Conservation (phyloP, 1,140 invertebrate species). For the Sarcophaga peregrina region DNA sequence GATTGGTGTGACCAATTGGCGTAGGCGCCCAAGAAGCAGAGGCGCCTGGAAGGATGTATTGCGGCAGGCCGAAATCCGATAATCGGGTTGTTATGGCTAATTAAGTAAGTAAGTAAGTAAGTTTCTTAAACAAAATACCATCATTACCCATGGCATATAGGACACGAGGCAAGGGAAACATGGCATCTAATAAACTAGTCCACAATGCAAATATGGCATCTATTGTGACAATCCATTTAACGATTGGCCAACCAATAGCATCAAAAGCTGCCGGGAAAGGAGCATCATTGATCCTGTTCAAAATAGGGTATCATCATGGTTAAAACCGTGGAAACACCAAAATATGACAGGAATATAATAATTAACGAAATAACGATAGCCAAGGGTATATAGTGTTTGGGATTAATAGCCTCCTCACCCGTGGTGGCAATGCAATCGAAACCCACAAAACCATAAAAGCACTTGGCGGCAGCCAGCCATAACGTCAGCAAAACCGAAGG, state of each 20-base stretch:
- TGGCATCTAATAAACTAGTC: conserved; percentile 84
- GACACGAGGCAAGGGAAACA: conserved; percentile 90
- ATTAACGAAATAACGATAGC: conserved; percentile 85
- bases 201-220: conserved; percentile 85
- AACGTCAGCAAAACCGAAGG: conserved; percentile 82
- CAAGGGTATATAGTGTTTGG: conserved; percentile 86
- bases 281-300: conserved; percentile 80
- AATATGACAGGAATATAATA: conserved; percentile 85
- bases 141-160: conserved; percentile 92
- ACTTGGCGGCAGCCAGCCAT: conserved; percentile 87
- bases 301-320: conserved; percentile 95
- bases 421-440: conserved; percentile 91
- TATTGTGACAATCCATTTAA: conserved; percentile 85
- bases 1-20: too few species aligned
- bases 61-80: too few species aligned
- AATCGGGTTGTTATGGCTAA: too few species aligned
- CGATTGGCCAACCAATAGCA: conserved; percentile 76
- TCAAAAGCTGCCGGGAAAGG: conserved; percentile 88
- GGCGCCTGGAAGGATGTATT: too few species aligned
- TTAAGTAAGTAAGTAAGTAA: too few species aligned
- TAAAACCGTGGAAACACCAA: conserved; percentile 84
- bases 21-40: too few species aligned
- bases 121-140: too few species aligned
- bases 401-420: conserved; percentile 87
- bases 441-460: conserved; percentile 92